A percentile compares a stretch with the other conserved stretches of the same genome.
Evolutionary conservation across 2,888 invertebrate genomes (phyloP).

Genomic region (Sinodicranocentrus sp.): DNA sequence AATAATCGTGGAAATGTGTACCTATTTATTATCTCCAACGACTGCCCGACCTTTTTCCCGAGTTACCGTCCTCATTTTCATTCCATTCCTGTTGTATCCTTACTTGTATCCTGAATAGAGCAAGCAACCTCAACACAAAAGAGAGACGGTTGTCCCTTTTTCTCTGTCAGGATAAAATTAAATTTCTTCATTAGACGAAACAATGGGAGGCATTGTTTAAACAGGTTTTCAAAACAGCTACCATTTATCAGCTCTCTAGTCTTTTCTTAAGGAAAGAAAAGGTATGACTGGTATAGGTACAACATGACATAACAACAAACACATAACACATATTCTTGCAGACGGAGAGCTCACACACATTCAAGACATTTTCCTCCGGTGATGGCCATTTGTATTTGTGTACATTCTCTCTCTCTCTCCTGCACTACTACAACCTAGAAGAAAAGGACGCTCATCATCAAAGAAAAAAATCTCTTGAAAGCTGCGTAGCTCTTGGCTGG

Average conservation of each 20-base stretch:
- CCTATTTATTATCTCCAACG: constrained; percentile 36
- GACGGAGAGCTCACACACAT: too few relatives aligned
- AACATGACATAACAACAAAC: background rate
- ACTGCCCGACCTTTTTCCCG: background rate
- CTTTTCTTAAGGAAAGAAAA: constrained; percentile 28
- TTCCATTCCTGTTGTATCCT: too few relatives aligned
- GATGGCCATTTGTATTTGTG: constrained; percentile 25
- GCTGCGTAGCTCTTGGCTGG: constrained; percentile 3
- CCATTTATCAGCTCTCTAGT: constrained; percentile 51
- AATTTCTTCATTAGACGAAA: constrained; percentile 58
- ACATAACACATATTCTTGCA: background rate
- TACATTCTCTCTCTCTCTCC: background rate
- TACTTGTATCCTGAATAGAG: too few relatives aligned
- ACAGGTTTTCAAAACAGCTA: constrained; percentile 49
- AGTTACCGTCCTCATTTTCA: too few relatives aligned
- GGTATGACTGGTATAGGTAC: background rate
- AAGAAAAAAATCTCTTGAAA: constrained; percentile 1
- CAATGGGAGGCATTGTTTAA: constrained; percentile 50
- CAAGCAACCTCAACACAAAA: constrained; percentile 14
- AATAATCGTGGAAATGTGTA: constrained; percentile 15
- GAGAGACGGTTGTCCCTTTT: constrained; percentile 31
- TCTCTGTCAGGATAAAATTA: constrained; percentile 61
- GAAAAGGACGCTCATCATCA: constrained; percentile 6
- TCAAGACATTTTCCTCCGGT: constrained; percentile 28
- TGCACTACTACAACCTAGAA: too few relatives aligned